Percentiles rank a stretch among this genome's conserved stretches.
phyloP scores from a whole-genome alignment of 2,113 vertebrate genomes.

The Galemys pyrenaicus region DNA sequence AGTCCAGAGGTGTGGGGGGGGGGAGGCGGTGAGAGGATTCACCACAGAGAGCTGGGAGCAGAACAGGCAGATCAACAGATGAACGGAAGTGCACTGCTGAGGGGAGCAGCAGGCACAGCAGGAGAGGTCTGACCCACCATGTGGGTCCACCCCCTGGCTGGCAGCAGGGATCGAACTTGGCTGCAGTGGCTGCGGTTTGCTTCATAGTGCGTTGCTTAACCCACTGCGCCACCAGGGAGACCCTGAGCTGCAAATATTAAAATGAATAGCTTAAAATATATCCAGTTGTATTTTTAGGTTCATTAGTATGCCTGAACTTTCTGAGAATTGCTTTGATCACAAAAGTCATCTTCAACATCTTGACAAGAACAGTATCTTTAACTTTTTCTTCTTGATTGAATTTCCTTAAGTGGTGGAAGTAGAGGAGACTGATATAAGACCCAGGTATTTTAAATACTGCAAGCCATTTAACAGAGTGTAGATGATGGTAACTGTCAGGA shows the following conservation, averaged over 20 bases:
- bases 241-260: neutral
- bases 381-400: neutral
- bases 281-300: constrained; percentile 34
- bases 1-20: too few species aligned
- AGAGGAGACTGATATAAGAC: neutral
- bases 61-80: too few species aligned
- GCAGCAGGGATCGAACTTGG: too few species aligned
- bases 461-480: neutral
- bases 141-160: too few species aligned
- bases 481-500: neutral
- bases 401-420: constrained; percentile 3
- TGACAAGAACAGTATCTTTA: constrained; percentile 12
- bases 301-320: neutral
- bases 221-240: too few species aligned
- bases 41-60: too few species aligned
- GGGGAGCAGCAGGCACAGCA: too few species aligned
- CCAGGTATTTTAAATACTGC: neutral
- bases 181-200: too few species aligned
- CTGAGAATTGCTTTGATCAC: constrained; percentile 18
- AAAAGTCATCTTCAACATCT: neutral
- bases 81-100: too few species aligned
- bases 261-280: neutral
- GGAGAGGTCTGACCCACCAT: too few species aligned
- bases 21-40: too few species aligned
- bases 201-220: too few species aligned